These are phyloP conservation scores for Dioctria rufipes DNA, from an alignment of 2,888 invertebrate species.

Conservation along the genomic window DNA sequence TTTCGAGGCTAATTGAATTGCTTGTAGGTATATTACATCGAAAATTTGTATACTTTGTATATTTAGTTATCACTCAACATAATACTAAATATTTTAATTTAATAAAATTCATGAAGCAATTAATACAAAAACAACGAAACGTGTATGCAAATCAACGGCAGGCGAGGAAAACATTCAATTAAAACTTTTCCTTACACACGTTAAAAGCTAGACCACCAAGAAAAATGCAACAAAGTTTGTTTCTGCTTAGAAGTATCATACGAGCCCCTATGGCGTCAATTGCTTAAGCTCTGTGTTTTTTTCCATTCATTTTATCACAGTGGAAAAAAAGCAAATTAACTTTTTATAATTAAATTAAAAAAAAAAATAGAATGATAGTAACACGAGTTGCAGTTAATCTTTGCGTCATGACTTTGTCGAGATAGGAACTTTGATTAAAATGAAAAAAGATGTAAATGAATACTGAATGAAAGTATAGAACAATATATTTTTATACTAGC, in stretches of 20 bases:
- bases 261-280: conserved; percentile 28
- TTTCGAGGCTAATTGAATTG: no score
- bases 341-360: conserved; percentile 47
- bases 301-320: conserved; percentile 38
- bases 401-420: conserved; percentile 37
- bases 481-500: no score
- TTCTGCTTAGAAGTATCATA: conserved; percentile 15
- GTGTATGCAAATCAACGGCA: conserved; percentile 12
- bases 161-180: conserved; percentile 27
- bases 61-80: no score
- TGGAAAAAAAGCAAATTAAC: conserved; percentile 40
- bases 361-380: conserved; percentile 19
- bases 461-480: conserved; percentile 25
- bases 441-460: not conserved
- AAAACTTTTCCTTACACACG: conserved; percentile 35
- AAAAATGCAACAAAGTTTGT: conserved; percentile 43
- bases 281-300: conserved; percentile 43
- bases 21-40: no score
- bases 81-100: no score
- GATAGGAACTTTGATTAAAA: not conserved
- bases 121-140: conserved; percentile 13
- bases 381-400: not conserved
- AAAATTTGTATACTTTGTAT: no score
- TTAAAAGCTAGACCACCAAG: not conserved
- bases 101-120: not conserved